Evolutionary conservation across 2,888 invertebrate genomes (phyloP).

Genomic region (Acronicta leporina): DNA sequence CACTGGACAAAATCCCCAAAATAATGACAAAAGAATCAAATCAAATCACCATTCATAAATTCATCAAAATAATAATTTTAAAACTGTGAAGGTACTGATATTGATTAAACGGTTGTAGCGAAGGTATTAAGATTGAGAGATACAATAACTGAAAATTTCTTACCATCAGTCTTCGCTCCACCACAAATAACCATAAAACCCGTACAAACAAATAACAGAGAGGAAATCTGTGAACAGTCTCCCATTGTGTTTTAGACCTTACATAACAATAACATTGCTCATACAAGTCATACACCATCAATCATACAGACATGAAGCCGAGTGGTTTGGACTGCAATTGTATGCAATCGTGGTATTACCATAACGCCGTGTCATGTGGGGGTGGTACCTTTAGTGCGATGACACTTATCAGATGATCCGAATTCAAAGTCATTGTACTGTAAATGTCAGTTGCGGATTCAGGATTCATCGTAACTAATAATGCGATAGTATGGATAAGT

Average conservation of each 20-base stretch:
- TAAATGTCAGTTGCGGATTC: background rate
- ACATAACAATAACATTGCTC: slow-evolving; percentile 38
- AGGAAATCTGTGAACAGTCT: slow-evolving; percentile 34
- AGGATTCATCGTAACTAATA: background rate
- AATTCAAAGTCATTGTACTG: slow-evolving; percentile 8
- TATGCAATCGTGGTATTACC: slow-evolving; percentile 43
- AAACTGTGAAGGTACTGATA: too few species aligned
- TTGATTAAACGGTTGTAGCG: background rate
- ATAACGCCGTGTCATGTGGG: slow-evolving; percentile 41
- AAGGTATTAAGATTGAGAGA: background rate
- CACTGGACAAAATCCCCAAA: too few species aligned
- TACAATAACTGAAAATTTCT: background rate
- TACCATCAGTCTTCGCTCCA: background rate
- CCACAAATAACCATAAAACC: slow-evolving; percentile 30
- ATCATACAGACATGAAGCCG: slow-evolving; percentile 34
- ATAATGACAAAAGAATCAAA: too few species aligned
- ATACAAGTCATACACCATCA: slow-evolving; percentile 32
- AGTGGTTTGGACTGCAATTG: slow-evolving; percentile 33
- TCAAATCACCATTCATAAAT: too few species aligned
- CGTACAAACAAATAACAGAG: slow-evolving; percentile 32
- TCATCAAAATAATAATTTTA: too few species aligned
- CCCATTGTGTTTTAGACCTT: slow-evolving; percentile 30
- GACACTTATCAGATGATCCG: slow-evolving; percentile 9
- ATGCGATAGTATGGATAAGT: too few species aligned
- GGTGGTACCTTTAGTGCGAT: slow-evolving; percentile 15